Base-by-base conservation (phyloP, 2,888 invertebrate genomes). In the Drosophila nigricruria region DNA sequence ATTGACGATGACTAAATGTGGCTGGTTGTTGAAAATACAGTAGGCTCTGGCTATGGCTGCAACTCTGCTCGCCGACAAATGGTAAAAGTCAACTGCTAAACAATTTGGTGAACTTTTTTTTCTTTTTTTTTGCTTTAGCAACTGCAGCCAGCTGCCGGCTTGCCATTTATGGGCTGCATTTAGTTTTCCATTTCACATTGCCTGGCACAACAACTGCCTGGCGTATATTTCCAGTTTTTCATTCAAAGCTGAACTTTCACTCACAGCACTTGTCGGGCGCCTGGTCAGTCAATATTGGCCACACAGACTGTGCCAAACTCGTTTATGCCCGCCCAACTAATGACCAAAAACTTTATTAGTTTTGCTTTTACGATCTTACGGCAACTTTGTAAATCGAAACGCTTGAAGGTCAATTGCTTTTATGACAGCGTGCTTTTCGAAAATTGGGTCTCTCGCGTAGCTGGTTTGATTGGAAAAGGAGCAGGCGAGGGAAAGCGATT, bases 151-250 rank as follows among this genome's bases (percentile, higher is more conserved):
- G 65, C 84, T 81, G 82, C 81, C 71, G 70, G 68, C 53, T 73
- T 81, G 79, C 84, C 89, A 79, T 88, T 84, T 89, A 79, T 77
- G 82, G 81, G 50, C 73, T 34, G 61, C 68, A 68, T 67, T 85
- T 76, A 81, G 87, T 88, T 84, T 84, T 85, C 89, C 89, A 88
- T 84, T 84, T 88, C 83, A 71, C 81, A 81, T 78, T 68, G 70
- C 61, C 72, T n/a, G n/a, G n/a, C n/a, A n/a, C n/a, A n/a, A n/a
- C n/a, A 61, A 62, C 70, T 36, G 45, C 30, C 25, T 34, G 27
- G 54, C 47, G 40, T 42, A 53, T 73, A 20, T 76, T 79, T 73
- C 85, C 76, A 81, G 82, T 74, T 74, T 70, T 63, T 42, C 57
- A 63, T 54, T 53, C 52, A 40, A 59, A 40, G 63, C 73, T 77